A percentile compares a stretch with the other conserved stretches of the same genome.
Conservation (phyloP, 2,113 vertebrate species). For the Carollia perspicillata region DNA sequence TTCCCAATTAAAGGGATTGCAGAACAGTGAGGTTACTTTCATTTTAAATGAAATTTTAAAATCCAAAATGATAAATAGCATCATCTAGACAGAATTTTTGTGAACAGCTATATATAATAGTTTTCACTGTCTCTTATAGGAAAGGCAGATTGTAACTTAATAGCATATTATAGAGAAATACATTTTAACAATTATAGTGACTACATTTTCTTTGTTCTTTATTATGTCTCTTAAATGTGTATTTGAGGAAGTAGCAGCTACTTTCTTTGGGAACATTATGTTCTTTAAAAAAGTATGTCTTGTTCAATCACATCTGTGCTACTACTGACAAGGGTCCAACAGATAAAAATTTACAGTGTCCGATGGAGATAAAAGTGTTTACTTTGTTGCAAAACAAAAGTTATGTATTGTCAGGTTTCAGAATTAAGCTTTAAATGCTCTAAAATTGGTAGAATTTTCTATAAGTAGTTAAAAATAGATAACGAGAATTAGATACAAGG, state of each 20-base stretch:
- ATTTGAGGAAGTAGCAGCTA: slow-evolving; percentile 41
- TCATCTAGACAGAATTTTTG: slow-evolving; percentile 40
- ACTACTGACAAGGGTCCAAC: not conserved
- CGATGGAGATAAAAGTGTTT: not conserved
- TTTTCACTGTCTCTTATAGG: slow-evolving; percentile 46
- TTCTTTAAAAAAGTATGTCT: not conserved
- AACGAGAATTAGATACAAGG: not conserved
- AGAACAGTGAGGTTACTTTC: not conserved
- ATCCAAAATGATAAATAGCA: not conserved
- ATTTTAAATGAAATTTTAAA: slow-evolving; percentile 51
- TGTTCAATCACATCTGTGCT: slow-evolving; percentile 32
- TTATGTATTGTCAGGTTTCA: not conserved
- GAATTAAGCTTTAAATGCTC: not conserved
- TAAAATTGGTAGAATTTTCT: not conserved
- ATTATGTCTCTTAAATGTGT: not conserved
- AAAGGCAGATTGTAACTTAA: slow-evolving; percentile 47
- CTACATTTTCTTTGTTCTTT: slow-evolving; percentile 55
- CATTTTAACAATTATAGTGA: slow-evolving; percentile 32
- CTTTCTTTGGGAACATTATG: slow-evolving; percentile 57
- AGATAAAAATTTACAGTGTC: not conserved
- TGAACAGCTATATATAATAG: not conserved
- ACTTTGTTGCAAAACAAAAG: not conserved
- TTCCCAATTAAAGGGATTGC: not conserved
- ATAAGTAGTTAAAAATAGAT: not conserved
- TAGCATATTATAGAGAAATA: not conserved